Conservation (phyloP, 2,113 vertebrate species). For the Nycticryphes semicollaris region DNA sequence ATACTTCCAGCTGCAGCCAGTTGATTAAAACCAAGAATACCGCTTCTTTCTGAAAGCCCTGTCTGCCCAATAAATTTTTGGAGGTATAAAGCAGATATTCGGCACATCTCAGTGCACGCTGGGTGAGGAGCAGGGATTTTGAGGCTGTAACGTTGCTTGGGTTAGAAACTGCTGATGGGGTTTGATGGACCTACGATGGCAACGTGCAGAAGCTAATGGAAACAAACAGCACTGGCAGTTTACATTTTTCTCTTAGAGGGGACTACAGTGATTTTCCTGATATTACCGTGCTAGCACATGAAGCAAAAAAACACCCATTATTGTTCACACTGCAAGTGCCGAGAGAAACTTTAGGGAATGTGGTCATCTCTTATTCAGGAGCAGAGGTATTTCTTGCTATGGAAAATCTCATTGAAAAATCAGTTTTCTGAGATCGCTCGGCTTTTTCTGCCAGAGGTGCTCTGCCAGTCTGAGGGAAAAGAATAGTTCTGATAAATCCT, state of each 20-base stretch:
- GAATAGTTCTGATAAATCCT: neutral
- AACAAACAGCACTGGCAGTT: neutral
- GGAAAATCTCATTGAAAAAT: neutral
- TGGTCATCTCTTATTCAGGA: neutral
- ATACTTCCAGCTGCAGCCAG: neutral
- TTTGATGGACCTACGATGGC: neutral
- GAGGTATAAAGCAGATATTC: neutral
- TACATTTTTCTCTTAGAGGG: neutral
- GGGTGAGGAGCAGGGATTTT: fast-evolving
- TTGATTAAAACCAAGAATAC: neutral
- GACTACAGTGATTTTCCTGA: neutral
- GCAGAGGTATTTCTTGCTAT: neutral
- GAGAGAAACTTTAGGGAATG: neutral
- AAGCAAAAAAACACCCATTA: neutral
- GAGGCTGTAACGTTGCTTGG: fast-evolving
- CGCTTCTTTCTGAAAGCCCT: neutral
- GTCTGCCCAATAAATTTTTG: neutral
- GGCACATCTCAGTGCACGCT: fast-evolving
- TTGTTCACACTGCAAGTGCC: neutral
- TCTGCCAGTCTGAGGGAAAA: neutral
- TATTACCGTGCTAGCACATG: neutral
- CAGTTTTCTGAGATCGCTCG: neutral
- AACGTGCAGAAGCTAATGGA: neutral
- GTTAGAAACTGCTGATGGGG: neutral
- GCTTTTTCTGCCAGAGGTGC: neutral